These are phyloP conservation scores for Synergus gifuensis DNA, from an alignment of 2,888 invertebrate species.

Conservation along the genomic window DNA sequence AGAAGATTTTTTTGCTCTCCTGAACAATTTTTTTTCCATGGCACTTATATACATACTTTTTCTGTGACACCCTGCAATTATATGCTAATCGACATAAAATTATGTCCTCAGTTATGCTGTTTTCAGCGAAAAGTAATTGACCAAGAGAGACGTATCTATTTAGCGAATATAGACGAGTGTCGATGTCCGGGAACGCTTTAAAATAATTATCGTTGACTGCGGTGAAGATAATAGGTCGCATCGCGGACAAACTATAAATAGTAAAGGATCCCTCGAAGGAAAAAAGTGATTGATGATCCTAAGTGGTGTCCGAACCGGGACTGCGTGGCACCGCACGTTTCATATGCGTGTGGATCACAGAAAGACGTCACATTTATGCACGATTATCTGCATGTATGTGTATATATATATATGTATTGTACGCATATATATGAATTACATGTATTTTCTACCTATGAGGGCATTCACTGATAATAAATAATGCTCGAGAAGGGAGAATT, in stretches of 20 bases:
- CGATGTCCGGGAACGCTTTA: conserved; percentile 14
- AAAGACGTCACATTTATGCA: conserved; percentile 3
- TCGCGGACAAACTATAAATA: conserved; percentile 65
- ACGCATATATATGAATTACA: no score
- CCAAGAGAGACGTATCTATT: conserved; percentile 4
- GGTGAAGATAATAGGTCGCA: conserved; percentile 66
- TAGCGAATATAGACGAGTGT: conserved; percentile 3
- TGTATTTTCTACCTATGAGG: conserved; percentile 47
- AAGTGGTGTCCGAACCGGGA: conserved; percentile 51
- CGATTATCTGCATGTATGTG: not conserved
- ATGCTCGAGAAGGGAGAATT: conserved; percentile 57
- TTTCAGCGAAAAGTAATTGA: not conserved
- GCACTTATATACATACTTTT: no score
- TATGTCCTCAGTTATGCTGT: no score
- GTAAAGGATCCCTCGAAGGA: conserved; percentile 61
- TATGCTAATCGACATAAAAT: no score
- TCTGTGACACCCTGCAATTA: no score
- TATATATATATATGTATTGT: not conserved
- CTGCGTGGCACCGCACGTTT: conserved; percentile 34
- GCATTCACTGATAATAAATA: conserved; percentile 60
- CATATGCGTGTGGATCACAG: conserved; percentile 28
- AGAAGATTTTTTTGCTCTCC: no score
- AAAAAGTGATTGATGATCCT: conserved; percentile 57
- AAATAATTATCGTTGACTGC: conserved; percentile 66
- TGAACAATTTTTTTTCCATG: no score